phyloP scores from a whole-genome alignment of 2,888 invertebrate genomes.

The Noctua janthina region DNA sequence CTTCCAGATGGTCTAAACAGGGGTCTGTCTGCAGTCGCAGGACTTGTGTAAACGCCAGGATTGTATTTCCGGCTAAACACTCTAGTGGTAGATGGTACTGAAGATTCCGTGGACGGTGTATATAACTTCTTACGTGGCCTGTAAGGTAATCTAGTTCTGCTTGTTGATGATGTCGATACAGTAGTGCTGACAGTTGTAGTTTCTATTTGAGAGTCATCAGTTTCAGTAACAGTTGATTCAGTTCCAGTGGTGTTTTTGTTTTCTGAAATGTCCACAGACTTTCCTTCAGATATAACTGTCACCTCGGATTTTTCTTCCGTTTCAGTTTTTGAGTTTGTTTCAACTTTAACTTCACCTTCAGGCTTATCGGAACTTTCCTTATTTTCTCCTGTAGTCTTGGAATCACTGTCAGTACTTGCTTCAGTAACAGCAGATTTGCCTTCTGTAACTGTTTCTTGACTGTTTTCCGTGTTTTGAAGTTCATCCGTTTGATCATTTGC shows the following conservation, averaged over 20 bases:
- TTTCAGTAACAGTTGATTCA: slow-evolving; percentile 66
- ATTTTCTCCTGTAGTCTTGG: slow-evolving; percentile 11
- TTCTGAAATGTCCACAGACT: slow-evolving; percentile 75
- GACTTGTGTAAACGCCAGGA: slow-evolving; percentile 87
- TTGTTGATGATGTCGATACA: slow-evolving; percentile 70
- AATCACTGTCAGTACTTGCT: slow-evolving; percentile 2
- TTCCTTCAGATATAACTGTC: slow-evolving; percentile 73
- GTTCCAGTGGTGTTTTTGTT: slow-evolving; percentile 63
- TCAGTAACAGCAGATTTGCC: slow-evolving; percentile 11
- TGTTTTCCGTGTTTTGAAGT: slow-evolving; percentile 8
- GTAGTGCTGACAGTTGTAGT: slow-evolving; percentile 81
- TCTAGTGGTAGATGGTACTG: slow-evolving; percentile 81
- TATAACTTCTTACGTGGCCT: slow-evolving; percentile 83
- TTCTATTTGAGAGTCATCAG: slow-evolving; percentile 67
- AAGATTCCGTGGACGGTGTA: slow-evolving; percentile 84
- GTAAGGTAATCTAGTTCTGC: slow-evolving; percentile 82
- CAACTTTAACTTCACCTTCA: slow-evolving; percentile 14
- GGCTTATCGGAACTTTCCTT: slow-evolving; percentile 11
- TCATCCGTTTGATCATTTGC: slow-evolving; percentile 9
- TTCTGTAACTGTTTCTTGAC: slow-evolving; percentile 14
- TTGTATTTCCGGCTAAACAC: slow-evolving; percentile 88
- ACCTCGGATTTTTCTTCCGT: slow-evolving; percentile 70
- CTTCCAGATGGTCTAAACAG: slow-evolving; percentile 73
- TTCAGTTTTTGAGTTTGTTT: slow-evolving; percentile 21
- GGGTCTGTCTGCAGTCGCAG: slow-evolving; percentile 80